Conservation (phyloP, 92 coral and sea anemone genomes). For the Epizoanthus stellaris region DNA sequence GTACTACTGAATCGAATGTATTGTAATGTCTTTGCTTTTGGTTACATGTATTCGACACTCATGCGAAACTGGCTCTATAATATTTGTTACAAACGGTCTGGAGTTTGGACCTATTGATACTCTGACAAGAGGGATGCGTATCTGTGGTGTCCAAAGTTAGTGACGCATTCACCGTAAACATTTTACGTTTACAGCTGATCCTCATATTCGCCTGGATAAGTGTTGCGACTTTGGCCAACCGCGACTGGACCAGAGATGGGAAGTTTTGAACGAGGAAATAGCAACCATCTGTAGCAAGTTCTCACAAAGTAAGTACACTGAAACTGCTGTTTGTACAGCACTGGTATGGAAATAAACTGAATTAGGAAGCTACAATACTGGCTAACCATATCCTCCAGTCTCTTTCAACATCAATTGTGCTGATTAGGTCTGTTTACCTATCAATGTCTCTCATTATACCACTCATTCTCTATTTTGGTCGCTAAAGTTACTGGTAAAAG, state of each 20-base stretch:
- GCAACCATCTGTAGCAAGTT: conserved; percentile 93
- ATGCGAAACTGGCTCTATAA: too few species aligned
- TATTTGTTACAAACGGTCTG: too few species aligned
- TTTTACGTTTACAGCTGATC: conserved; percentile 68
- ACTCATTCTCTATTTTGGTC: too few species aligned
- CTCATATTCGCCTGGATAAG: conserved; percentile 66
- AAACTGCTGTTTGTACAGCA: too few species aligned
- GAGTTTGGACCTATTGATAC: too few species aligned
- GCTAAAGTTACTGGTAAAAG: too few species aligned
- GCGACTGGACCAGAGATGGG: conserved; percentile 91
- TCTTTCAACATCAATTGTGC: not conserved
- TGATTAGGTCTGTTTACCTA: not conserved
- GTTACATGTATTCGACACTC: too few species aligned
- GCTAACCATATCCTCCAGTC: not conserved
- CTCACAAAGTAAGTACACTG: conserved; percentile 73
- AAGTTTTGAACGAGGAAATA: conserved; percentile 78
- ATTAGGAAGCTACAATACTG: not conserved
- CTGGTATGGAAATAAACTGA: not conserved
- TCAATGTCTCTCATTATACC: not conserved
- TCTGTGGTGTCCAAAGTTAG: too few species aligned
- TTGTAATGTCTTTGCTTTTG: too few species aligned
- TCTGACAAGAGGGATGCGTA: too few species aligned
- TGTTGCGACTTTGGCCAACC: conserved; percentile 89
- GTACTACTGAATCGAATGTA: too few species aligned
- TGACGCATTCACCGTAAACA: too few species aligned